phyloP scores from a whole-genome alignment of 2,888 invertebrate species.

The Tanytarsus gracilentus region DNA sequence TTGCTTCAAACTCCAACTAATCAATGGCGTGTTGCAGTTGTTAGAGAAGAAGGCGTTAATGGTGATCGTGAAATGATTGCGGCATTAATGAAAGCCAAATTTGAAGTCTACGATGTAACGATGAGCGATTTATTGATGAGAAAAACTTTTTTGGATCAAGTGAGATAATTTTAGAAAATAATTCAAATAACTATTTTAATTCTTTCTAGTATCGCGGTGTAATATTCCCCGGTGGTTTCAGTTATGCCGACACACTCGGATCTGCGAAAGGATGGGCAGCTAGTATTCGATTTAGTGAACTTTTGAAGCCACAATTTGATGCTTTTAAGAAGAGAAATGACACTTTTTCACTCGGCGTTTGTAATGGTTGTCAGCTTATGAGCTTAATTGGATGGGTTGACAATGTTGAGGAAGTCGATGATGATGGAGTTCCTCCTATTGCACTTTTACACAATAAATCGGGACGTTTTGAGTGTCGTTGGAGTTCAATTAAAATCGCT shows the following conservation, averaged over 20 bases:
- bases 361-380: constrained; percentile 97
- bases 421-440: constrained; percentile 49
- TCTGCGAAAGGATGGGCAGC: constrained; percentile 99
- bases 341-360: constrained; percentile 95
- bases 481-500: constrained; percentile 46
- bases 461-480: constrained; percentile 64
- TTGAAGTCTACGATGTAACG: constrained; percentile 87
- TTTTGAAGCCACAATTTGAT: constrained; percentile 65
- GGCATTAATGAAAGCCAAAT: constrained; percentile 74
- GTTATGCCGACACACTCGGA: constrained; percentile 93
- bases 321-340: constrained; percentile 64
- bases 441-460: constrained; percentile 78
- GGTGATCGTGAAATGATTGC: constrained; percentile 98
- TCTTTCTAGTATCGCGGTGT: constrained; percentile 19
- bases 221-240: constrained; percentile 61
- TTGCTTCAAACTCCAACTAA: constrained; percentile 40
- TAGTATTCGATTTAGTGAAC: constrained; percentile 70
- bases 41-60: constrained; percentile 90
- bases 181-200: constrained; percentile 3
- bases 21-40: constrained; percentile 70
- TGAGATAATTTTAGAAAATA: background rate
- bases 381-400: constrained; percentile 87
- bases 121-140: constrained; percentile 80
- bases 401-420: constrained; percentile 35
- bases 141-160: constrained; percentile 55